Conservation (phyloP, 2,888 invertebrate species). For the Lithophane leautieri region DNA sequence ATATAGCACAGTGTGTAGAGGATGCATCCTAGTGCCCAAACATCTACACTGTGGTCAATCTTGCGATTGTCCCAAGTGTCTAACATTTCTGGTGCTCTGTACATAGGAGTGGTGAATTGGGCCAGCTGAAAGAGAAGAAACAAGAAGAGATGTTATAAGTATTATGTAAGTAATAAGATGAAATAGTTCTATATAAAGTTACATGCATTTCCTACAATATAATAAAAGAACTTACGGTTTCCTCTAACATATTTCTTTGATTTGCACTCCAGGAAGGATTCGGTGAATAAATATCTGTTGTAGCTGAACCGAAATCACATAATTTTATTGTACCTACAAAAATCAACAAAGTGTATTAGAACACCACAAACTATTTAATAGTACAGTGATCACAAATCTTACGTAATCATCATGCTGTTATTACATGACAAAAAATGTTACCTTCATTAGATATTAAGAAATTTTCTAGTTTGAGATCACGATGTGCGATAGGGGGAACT, state of each 20-base stretch:
- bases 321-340: constrained; percentile 93
- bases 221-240: constrained; percentile 93
- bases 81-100: constrained; percentile 99
- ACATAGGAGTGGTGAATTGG: constrained; percentile 97
- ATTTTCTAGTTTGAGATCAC: constrained; percentile 99
- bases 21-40: constrained; percentile 99
- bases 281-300: constrained; percentile 94
- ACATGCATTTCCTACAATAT: neutral
- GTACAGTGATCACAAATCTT: constrained; percentile 1
- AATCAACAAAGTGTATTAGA: constrained; percentile 31
- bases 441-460: constrained; percentile 96
- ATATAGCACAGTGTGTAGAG: constrained; percentile 97
- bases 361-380: neutral
- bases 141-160: constrained; percentile 23
- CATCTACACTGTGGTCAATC: constrained; percentile 97
- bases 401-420: constrained; percentile 23
- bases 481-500: constrained; percentile 97
- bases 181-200: neutral
- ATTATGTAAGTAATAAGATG: constrained; percentile 1
- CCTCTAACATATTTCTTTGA: constrained; percentile 97
- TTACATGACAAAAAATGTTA: constrained; percentile 66
- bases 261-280: constrained; percentile 98
- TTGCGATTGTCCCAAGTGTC: constrained; percentile 99
- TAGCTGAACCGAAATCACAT: constrained; percentile 99
- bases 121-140: constrained; percentile 91